Base-by-base conservation (phyloP, 2,797 vertebrate genomes). In the Sebastes minor region DNA sequence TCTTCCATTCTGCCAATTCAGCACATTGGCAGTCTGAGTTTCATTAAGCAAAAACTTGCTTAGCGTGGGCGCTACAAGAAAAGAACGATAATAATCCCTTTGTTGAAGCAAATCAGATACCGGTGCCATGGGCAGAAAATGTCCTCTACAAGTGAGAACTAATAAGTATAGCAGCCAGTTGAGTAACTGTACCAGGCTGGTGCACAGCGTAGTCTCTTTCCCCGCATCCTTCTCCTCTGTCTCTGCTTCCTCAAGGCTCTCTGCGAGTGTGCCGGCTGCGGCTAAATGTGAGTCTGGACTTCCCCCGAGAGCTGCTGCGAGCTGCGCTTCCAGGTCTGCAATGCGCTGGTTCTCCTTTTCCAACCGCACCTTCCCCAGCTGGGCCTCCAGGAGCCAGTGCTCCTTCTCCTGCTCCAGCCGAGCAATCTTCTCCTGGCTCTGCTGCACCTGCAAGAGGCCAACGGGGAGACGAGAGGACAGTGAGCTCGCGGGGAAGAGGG, bases 401-500 rank as follows among this genome's bases (percentile, higher is more conserved):
- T 99, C 99, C 90, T 99, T 99, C 94, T 99, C 99, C 92, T 99
- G 99, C 89, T 99, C 98, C 90, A 99, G 94, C 76, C 97, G 97
- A 57, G 97, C 94, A 57, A 99, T 99, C 94, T 99, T 99, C 94
- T 99, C 98, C 93, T 97, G 97, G 94, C 97, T 99, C 93, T 99
- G 98, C 81, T 97, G 97, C 79, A 99, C 98, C 98, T 99, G 80
- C 6, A 68, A 25, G 27, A 64, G n/a, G 59, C 55, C 82, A 23
- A 25, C 2, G 1, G 77, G 74, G 64, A 78, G 28, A 77, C 62
- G 72, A 71, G 74, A 20, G 30, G 76, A 87, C 66, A 65, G 81
- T 85, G 82, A 91, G 84, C 63, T 79, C 33, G 53, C 71, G 74
- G 71, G 74, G 74, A 38, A 52, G 38, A 71, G 18, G 63, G 56